phyloP scores from a whole-genome alignment of 2,113 vertebrate species.

The Pachycephala philippinensis region DNA sequence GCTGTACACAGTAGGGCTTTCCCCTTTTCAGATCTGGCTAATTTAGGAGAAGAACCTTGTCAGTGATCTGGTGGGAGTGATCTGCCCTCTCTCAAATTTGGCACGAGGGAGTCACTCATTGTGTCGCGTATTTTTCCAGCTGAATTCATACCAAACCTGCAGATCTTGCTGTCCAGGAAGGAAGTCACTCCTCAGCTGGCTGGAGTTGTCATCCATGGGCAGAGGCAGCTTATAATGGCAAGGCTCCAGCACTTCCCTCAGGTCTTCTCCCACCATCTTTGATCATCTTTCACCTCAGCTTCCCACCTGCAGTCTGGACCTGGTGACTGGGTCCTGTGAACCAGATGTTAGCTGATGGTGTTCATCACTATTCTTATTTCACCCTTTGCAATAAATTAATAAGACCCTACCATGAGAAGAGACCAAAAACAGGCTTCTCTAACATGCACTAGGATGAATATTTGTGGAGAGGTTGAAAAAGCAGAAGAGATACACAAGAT shows the following conservation, averaged over 20 bases:
- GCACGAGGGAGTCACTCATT: neutral
- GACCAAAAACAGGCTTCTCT: neutral
- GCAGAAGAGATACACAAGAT: neutral
- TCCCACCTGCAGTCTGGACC: neutral
- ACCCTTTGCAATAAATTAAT: neutral
- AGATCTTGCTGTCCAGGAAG: neutral
- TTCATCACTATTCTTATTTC: neutral
- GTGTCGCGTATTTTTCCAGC: neutral
- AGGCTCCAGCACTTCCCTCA: neutral
- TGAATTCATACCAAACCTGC: neutral
- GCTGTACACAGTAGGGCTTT: neutral
- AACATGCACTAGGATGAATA: neutral
- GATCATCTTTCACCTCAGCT: neutral
- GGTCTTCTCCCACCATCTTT: neutral
- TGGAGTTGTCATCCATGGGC: neutral
- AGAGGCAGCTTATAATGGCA: neutral
- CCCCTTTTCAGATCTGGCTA: neutral
- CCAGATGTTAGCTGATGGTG: neutral
- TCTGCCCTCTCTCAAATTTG: neutral
- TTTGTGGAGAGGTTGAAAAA: neutral
- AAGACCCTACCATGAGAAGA: neutral
- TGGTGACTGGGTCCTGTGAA: neutral
- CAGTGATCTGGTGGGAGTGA: neutral
- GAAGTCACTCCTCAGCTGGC: neutral
- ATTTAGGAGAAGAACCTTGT: neutral